Conservation (phyloP, 2,797 vertebrate genomes). For the Chelonia mydas region DNA sequence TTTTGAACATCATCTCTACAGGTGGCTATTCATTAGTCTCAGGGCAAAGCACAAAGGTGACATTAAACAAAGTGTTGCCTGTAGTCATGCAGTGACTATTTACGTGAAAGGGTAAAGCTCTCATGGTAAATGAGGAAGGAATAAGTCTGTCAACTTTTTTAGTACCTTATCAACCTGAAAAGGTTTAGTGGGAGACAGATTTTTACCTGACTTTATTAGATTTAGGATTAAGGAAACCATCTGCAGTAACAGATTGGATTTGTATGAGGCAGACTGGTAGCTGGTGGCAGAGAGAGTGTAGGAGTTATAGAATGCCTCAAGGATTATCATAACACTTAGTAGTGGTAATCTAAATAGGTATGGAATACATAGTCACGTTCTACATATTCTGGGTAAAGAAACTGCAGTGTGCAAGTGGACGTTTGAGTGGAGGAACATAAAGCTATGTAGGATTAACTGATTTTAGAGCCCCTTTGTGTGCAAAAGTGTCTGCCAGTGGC, state of each 20-base stretch:
- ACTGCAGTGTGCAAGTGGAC: neutral
- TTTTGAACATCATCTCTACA: neutral
- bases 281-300: neutral
- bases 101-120: neutral
- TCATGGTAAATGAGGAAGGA: neutral
- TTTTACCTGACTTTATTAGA: neutral
- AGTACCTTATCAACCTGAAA: neutral
- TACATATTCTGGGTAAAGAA: neutral
- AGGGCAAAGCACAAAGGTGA: neutral
- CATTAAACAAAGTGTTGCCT: neutral
- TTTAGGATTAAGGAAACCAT: neutral
- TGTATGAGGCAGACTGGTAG: neutral
- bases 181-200: neutral
- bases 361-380: neutral
- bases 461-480: neutral
- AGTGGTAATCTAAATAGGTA: neutral
- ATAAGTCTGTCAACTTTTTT: neutral
- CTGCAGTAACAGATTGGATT: neutral
- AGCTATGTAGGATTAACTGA: neutral
- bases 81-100: rapidly evolving
- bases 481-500: neutral
- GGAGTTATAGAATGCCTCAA: neutral
- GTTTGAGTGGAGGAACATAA: neutral
- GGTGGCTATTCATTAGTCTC: neutral
- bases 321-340: neutral